Evolutionary conservation across 2,888 invertebrate genomes (phyloP).

Genomic region (Dolichopus griseipennis): DNA sequence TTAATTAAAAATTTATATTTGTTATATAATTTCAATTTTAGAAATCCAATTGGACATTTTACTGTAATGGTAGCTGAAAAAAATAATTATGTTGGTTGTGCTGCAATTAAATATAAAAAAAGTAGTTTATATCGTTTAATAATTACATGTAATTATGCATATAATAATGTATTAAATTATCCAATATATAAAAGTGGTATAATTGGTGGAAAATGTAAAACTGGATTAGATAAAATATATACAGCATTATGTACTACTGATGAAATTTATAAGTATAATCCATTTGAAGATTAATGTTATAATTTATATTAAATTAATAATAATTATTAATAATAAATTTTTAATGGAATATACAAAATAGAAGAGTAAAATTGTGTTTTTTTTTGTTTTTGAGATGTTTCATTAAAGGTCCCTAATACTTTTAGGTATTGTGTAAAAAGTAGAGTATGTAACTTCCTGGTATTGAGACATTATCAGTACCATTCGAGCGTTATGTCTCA

Average conservation of each 20-base stretch:
- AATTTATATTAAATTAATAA: too few relatives aligned
- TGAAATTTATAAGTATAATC: slow-evolving; percentile 12
- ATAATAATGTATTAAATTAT: slow-evolving; percentile 16
- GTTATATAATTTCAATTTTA: too few relatives aligned
- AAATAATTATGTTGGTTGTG: slow-evolving; percentile 9
- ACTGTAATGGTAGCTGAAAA: slow-evolving; percentile 19
- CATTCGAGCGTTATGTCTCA: too few relatives aligned
- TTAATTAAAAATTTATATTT: too few relatives aligned
- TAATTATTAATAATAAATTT: too few relatives aligned
- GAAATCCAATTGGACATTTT: slow-evolving; percentile 19
- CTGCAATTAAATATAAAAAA: background rate
- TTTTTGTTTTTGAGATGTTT: too few relatives aligned
- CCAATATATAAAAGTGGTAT: slow-evolving; percentile 20
- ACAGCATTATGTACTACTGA: slow-evolving; percentile 13
- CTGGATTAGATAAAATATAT: slow-evolving; percentile 14
- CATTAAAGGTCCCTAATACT: too few relatives aligned
- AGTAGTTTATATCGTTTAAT: background rate
- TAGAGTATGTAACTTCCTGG: too few relatives aligned
- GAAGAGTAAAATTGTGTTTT: too few relatives aligned
- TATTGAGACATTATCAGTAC: too few relatives aligned
- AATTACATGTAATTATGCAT: slow-evolving; percentile 23
- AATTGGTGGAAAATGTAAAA: slow-evolving; percentile 19
- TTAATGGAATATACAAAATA: too few relatives aligned
- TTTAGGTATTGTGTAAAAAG: too few relatives aligned
- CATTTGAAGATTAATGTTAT: background rate